Conservation (phyloP, 2,113 vertebrate species). For the Uropsilus gracilis region DNA sequence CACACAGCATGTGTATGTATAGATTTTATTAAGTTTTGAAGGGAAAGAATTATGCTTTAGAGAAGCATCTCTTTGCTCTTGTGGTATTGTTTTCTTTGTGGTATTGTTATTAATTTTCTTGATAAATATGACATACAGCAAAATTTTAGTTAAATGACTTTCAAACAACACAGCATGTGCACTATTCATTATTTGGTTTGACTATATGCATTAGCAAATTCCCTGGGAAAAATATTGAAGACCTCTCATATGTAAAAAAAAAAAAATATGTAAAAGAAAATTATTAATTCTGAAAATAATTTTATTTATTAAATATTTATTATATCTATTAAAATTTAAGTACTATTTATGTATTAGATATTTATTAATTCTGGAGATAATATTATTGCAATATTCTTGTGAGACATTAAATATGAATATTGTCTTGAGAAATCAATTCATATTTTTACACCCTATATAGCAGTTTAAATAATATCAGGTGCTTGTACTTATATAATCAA, state of each 20-base stretch:
- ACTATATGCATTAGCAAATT: slow-evolving; percentile 76
- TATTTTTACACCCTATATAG: neutral
- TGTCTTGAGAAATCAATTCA: slow-evolving; percentile 60
- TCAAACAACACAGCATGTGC: slow-evolving; percentile 62
- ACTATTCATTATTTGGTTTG: slow-evolving; percentile 56
- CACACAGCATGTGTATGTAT: neutral
- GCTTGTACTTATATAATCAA: neutral
- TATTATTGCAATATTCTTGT: slow-evolving; percentile 45
- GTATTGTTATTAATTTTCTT: slow-evolving; percentile 61
- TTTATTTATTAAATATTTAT: no score
- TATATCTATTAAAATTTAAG: no score
- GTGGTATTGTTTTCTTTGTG: slow-evolving; percentile 37
- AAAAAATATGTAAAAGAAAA: no score
- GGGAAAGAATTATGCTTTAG: slow-evolving; percentile 19
- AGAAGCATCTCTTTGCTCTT: neutral
- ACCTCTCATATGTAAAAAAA: no score
- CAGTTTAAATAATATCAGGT: slow-evolving; percentile 48
- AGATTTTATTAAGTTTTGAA: neutral
- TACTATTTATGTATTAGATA: no score
- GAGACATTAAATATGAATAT: slow-evolving; percentile 55
- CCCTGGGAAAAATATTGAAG: slow-evolving; percentile 54
- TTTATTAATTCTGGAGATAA: no score
- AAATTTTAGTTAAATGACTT: slow-evolving; percentile 58
- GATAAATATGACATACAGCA: slow-evolving; percentile 54
- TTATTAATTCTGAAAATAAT: slow-evolving; percentile 64